Evolutionary conservation across 2,888 invertebrate species (phyloP), one percentile per base, ranked within the genome.

Genomic region (Leptinotarsa peninsularis): DNA sequence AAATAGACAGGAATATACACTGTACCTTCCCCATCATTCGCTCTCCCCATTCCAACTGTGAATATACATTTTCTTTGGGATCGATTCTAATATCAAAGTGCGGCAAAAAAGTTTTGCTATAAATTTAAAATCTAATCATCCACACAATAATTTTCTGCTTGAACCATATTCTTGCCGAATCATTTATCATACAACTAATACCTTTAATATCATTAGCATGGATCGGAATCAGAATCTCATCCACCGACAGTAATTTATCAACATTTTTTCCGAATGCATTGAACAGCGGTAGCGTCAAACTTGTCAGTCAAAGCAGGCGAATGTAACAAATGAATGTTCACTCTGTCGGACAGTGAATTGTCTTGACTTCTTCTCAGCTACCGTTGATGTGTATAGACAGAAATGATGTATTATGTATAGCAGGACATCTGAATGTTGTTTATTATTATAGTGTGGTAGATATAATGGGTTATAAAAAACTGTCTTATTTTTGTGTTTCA

Each of bases 301-400:
- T 79, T 84, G 84, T 84, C 84, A 84, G 84, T 85, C 83, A 82
- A 81, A 81, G 81, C 79, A 78, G 81, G 80, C 79, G 78, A 75
- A 76, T 73, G 56, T 79, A 81, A 81, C 77, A 80, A 81, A 81
- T 80, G 79, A 71, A 76, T 71, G 75, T 70, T 72, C 68, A 72
- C 80, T 49, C 79, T n/a, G 79, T 77, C 77, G 79, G 80, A 80
- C 79, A 76, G 79, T 80, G 81, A 79, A 78, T 71, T 78, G 81
- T 79, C 81, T 78, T 81, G 81, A 79, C 81, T 81, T 77, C 75
- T 78, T 75, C 73, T 70, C 75, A 49, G 81, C 81, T 81, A 82
- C 80, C 78, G 81, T 78, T 81, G 81, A 82, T 81, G 78, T 75
- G 72, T 80, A 81, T 82, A 73, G 80, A 82, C 82, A 80, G 79